Percentiles rank a stretch among this genome's conserved stretches.
Evolutionary conservation across 2,888 invertebrate genomes (phyloP).

Genomic region (Brassicogethes aeneus): DNA sequence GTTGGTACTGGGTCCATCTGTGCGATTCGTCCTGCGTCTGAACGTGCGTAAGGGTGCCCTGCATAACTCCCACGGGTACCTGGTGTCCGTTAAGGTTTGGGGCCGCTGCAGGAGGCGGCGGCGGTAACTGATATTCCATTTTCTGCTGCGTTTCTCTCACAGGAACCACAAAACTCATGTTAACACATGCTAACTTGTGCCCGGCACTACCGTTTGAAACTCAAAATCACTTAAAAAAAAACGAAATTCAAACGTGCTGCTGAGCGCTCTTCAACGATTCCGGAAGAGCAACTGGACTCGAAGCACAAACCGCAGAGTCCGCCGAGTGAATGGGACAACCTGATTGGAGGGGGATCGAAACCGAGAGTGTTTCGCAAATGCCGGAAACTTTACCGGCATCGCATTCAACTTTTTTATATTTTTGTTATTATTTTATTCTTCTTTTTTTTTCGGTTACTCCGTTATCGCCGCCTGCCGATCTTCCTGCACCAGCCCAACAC

Average conservation of each 20-base stretch:
- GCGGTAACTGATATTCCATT: conserved; percentile 47
- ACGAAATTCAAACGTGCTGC: conserved; percentile 7
- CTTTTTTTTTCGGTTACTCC: too few relatives aligned
- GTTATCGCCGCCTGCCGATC: too few relatives aligned
- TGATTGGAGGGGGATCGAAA: conserved; percentile 21
- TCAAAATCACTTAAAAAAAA: conserved; percentile 3
- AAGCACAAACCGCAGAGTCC: conserved; percentile 24
- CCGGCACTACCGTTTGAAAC: conserved; percentile 30
- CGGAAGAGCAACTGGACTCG: conserved; percentile 39
- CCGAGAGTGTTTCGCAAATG: conserved; percentile 36
- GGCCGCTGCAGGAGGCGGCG: conserved; percentile 34
- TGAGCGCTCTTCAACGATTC: conserved; percentile 23
- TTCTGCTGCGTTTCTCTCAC: conserved; percentile 29
- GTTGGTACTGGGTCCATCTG: conserved; percentile 65
- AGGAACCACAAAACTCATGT: conserved; percentile 43
- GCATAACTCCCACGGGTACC: conserved; percentile 56
- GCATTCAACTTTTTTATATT: too few relatives aligned
- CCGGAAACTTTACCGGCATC: conserved; percentile 30
- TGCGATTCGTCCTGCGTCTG: conserved; percentile 50
- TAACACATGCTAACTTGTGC: conserved; percentile 38
- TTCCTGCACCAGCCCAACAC: too few relatives aligned
- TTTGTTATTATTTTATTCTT: too few relatives aligned
- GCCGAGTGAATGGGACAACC: conserved; percentile 32
- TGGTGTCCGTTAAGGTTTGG: conserved; percentile 37
- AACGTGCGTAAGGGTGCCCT: conserved; percentile 55